Percentiles rank a stretch among this genome's conserved stretches.
These are phyloP conservation scores for Malthinus flaveolus DNA, from an alignment of 2,888 invertebrate genomes.

Conservation along the genomic window DNA sequence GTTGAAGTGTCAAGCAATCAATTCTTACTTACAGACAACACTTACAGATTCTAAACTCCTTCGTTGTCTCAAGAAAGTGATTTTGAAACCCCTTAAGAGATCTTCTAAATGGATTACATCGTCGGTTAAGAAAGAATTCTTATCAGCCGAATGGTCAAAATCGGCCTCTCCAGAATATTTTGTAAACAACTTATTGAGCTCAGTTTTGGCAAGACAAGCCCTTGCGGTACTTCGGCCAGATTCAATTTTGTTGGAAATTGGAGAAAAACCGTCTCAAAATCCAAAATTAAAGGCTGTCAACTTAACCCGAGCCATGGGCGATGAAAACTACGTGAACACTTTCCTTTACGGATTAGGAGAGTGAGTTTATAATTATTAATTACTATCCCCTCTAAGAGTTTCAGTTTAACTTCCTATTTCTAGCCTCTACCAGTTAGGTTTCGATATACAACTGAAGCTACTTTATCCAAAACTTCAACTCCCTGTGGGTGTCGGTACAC, in stretches of 20 bases:
- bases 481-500: conserved; percentile 85
- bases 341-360: conserved; percentile 2
- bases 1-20: too few species aligned
- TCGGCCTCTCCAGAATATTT: conserved; percentile 66
- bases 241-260: not conserved
- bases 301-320: not conserved
- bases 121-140: not conserved
- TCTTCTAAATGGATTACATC: conserved; percentile 71
- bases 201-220: conserved; percentile 4
- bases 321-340: not conserved
- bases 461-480: conserved; percentile 76
- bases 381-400: too few species aligned
- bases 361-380: conserved; percentile 8
- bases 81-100: conserved; percentile 66
- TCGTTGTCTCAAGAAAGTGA: conserved; percentile 64
- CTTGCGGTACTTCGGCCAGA: not conserved
- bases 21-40: not conserved
- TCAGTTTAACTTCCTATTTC: not conserved
- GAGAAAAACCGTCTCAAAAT: not conserved
- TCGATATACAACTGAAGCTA: conserved; percentile 72
- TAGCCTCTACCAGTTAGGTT: conserved; percentile 77
- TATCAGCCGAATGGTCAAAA: not conserved
- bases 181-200: conserved; percentile 8
- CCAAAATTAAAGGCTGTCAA: not conserved
- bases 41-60: conserved; percentile 37